A percentile compares a stretch with the other conserved stretches of the same genome.
Evolutionary conservation across 2,888 invertebrate genomes (phyloP).

Genomic region (Cyclophora punctaria): DNA sequence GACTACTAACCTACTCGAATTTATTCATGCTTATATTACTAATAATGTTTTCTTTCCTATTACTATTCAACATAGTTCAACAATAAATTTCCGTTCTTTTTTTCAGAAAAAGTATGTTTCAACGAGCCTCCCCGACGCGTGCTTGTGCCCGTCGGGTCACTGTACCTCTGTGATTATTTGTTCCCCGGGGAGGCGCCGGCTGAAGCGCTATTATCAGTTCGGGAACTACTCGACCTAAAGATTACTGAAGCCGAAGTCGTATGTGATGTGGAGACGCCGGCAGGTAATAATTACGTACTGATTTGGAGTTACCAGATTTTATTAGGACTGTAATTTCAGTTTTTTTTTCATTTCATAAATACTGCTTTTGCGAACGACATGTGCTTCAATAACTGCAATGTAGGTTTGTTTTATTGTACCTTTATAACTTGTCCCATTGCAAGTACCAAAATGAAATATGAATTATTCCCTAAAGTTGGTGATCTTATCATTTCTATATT

Average conservation of each 20-base stretch:
- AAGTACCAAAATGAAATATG: too few species aligned
- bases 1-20: neutral
- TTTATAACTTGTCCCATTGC: too few species aligned
- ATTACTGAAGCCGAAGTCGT: conserved; percentile 81
- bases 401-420: too few species aligned
- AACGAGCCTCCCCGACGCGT: conserved; percentile 94
- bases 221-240: conserved; percentile 86
- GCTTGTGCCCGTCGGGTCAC: conserved; percentile 79
- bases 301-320: neutral
- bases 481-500: too few species aligned
- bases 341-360: neutral
- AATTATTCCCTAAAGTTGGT: too few species aligned
- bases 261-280: conserved; percentile 84
- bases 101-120: conserved; percentile 82
- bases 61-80: too few species aligned
- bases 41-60: too few species aligned
- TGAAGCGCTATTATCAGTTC: conserved; percentile 86
- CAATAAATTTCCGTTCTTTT: neutral
- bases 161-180: conserved; percentile 90
- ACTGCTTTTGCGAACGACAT: too few species aligned
- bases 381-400: too few species aligned
- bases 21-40: too few species aligned
- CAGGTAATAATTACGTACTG: conserved; percentile 71
- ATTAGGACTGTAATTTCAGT: neutral
- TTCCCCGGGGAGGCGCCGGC: conserved; percentile 92